Percentiles rank a stretch among this genome's conserved stretches.
phyloP scores from a whole-genome alignment of 2,797 vertebrate species.

The Paedocypris micromegethes region DNA sequence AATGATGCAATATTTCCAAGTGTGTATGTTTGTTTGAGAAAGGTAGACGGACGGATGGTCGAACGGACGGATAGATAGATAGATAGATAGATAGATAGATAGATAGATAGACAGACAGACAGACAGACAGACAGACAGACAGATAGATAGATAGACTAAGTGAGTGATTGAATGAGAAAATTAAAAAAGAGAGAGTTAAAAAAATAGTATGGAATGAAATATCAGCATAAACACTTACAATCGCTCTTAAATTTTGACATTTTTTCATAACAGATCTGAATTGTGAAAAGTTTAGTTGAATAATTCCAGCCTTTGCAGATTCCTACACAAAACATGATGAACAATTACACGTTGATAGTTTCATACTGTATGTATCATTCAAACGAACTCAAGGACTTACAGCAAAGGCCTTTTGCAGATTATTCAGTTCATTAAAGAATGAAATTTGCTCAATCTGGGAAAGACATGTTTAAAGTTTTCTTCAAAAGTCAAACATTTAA shows the following conservation, averaged over 20 bases:
- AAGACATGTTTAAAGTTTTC: no score
- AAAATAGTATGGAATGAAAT: background rate
- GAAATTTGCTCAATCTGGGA: conserved; percentile 63
- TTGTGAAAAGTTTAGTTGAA: conserved; percentile 57
- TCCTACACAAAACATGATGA: conserved; percentile 54
- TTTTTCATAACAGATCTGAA: conserved; percentile 69
- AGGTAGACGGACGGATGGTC: no score
- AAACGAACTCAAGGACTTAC: conserved; percentile 40
- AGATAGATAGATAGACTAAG: no score
- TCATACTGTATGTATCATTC: background rate
- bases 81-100: no score
- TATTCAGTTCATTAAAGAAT: conserved; percentile 65
- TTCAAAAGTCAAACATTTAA: no score
- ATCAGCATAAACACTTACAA: conserved; percentile 51
- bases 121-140: no score
- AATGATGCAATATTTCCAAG: no score
- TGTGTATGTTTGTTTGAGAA: no score
- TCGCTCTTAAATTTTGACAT: conserved; percentile 57
- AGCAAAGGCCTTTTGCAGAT: conserved; percentile 70
- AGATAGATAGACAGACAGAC: no score
- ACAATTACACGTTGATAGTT: no score
- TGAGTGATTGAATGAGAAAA: no score
- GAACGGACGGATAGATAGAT: no score
- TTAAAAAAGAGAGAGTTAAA: background rate
- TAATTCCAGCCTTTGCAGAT: conserved; percentile 55